Conservation (phyloP, 2,888 invertebrate species). For the Aradus depressus region DNA sequence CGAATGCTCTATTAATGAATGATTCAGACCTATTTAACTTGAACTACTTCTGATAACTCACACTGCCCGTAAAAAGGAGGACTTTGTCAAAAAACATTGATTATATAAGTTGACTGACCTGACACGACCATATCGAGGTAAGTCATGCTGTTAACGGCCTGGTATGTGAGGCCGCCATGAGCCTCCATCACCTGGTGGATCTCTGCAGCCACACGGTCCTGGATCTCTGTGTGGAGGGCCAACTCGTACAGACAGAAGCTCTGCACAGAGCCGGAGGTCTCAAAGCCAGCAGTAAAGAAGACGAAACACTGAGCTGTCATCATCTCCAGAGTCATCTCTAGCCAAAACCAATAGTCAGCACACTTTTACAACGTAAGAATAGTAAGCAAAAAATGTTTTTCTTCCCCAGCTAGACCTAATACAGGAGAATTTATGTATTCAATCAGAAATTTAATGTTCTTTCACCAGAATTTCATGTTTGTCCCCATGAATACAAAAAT, state of each 20-base stretch:
- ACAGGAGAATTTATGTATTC: too few relatives aligned
- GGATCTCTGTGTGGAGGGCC: slow-evolving; percentile 42
- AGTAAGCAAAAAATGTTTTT: too few relatives aligned
- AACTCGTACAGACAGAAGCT: slow-evolving; percentile 47
- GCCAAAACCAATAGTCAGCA: too few relatives aligned
- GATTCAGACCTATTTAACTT: too few relatives aligned
- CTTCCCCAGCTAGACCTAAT: too few relatives aligned
- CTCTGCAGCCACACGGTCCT: slow-evolving; percentile 42
- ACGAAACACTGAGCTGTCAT: slow-evolving; percentile 40
- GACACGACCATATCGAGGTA: slow-evolving; percentile 45
- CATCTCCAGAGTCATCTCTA: slow-evolving; percentile 42
- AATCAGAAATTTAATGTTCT: too few relatives aligned
- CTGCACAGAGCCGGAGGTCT: slow-evolving; percentile 46
- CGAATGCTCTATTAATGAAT: too few relatives aligned
- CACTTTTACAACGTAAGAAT: too few relatives aligned
- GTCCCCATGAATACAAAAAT: too few relatives aligned
- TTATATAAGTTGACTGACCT: slow-evolving; percentile 35
- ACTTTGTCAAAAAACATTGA: neutral
- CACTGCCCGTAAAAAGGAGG: too few relatives aligned
- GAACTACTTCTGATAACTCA: too few relatives aligned
- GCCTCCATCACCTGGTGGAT: slow-evolving; percentile 38
- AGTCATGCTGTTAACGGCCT: slow-evolving; percentile 40
- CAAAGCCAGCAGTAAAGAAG: slow-evolving; percentile 44
- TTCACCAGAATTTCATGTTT: too few relatives aligned
- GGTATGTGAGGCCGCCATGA: slow-evolving; percentile 40